phyloP scores from a whole-genome alignment of 2,888 invertebrate species.

The Microctonus hyperodae region DNA sequence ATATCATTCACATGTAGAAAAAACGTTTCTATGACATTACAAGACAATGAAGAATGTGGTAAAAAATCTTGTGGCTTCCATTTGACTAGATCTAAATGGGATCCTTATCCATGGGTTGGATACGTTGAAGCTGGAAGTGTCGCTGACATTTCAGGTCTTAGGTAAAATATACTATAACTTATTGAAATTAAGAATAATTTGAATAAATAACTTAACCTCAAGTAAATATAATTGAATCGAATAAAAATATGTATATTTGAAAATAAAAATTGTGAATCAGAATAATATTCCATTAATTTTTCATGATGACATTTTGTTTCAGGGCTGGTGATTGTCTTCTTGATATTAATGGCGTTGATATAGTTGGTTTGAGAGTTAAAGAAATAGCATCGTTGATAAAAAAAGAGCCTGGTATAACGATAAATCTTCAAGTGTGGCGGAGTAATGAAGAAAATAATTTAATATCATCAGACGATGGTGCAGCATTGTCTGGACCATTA shows the following conservation, averaged over 20 bases:
- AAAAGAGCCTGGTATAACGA: conserved; percentile 37
- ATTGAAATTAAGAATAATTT: background rate
- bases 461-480: conserved; percentile 25
- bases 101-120: conserved; percentile 83
- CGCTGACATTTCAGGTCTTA: conserved; percentile 72
- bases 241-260: no score
- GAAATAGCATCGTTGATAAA: conserved; percentile 63
- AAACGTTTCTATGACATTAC: conserved; percentile 39
- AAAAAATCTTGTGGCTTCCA: conserved; percentile 72
- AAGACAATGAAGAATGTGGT: conserved; percentile 27
- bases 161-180: conserved; percentile 46
- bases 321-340: conserved; percentile 76
- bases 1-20: conserved; percentile 27
- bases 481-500: conserved; percentile 54
- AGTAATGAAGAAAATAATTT: conserved; percentile 19
- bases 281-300: background rate
- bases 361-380: conserved; percentile 67
- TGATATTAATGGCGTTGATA: conserved; percentile 69
- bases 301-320: conserved; percentile 16
- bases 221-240: no score
- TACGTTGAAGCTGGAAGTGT: conserved; percentile 71
- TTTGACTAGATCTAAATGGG: conserved; percentile 78
- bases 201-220: background rate
- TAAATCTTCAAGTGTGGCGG: conserved; percentile 56
- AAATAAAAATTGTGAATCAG: no score